A percentile compares a stretch with the other conserved stretches of the same genome.
These are phyloP conservation scores for Muscicapa adusta DNA, from an alignment of 2,113 vertebrate genomes.

Conservation along the genomic window DNA sequence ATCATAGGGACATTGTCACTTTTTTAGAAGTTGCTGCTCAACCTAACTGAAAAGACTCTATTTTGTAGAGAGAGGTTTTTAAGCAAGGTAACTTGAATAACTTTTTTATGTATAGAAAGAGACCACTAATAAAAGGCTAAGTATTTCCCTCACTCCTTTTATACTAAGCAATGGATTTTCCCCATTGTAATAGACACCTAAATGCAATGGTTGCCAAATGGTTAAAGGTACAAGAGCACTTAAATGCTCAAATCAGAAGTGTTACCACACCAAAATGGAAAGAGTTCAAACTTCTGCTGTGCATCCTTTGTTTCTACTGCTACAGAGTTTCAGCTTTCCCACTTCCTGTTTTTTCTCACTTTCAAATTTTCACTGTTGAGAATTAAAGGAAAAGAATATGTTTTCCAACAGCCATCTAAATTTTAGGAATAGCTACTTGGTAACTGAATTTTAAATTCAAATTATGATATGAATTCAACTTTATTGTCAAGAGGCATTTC, in stretches of 20 bases:
- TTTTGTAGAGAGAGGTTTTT: background rate
- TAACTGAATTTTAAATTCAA: background rate
- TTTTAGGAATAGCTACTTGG: background rate
- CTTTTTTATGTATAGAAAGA: background rate
- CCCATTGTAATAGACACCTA: background rate
- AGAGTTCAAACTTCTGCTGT: slow-evolving; percentile 17
- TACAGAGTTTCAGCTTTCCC: slow-evolving; percentile 23
- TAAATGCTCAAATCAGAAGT: slow-evolving; percentile 35
- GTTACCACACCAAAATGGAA: background rate
- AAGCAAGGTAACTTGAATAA: background rate
- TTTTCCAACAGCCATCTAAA: background rate
- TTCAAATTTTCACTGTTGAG: slow-evolving; percentile 12
- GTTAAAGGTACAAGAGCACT: slow-evolving; percentile 43
- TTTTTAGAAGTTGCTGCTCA: background rate
- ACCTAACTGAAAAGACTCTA: background rate
- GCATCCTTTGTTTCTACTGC: slow-evolving; percentile 32
- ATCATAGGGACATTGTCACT: background rate
- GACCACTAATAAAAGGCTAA: background rate
- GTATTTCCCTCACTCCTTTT: background rate
- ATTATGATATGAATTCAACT: background rate
- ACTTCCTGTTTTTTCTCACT: slow-evolving; percentile 27
- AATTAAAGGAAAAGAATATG: background rate
- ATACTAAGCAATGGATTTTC: background rate
- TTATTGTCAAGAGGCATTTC: background rate
- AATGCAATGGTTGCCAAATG: background rate